A percentile compares a stretch with the other conserved stretches of the same genome.
Conservation (phyloP, 2,113 vertebrate species). For the Chaenogobius annularis region DNA sequence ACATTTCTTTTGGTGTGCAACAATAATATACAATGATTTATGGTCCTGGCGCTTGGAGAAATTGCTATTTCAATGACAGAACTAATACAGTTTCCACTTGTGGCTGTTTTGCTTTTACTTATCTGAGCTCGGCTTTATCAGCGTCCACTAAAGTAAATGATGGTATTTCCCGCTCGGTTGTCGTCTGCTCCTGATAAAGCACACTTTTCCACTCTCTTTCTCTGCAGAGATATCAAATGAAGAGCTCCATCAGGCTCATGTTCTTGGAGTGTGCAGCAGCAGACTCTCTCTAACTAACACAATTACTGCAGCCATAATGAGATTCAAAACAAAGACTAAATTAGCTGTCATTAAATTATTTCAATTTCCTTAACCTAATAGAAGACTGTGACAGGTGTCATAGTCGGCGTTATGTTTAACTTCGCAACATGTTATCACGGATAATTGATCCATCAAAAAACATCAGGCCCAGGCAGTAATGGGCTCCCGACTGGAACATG, state of each 20-base stretch:
- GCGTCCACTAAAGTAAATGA: conserved; percentile 18
- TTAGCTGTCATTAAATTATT: conserved; percentile 81
- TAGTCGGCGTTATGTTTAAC: conserved; percentile 72
- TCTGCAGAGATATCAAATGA: conserved; percentile 56
- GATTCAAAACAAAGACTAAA: conserved; percentile 77
- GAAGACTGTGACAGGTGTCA: conserved; percentile 79
- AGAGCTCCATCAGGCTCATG: conserved; percentile 39
- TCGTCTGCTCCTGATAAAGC: conserved; percentile 60
- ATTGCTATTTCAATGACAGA: background rate
- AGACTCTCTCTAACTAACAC: conserved; percentile 30
- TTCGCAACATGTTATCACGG: conserved; percentile 77
- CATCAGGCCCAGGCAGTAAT: conserved; percentile 76
- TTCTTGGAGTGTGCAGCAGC: conserved; percentile 40
- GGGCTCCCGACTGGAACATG: conserved; percentile 74
- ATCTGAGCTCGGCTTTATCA: conserved; percentile 37
- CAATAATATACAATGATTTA: background rate
- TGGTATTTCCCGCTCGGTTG: conserved; percentile 44
- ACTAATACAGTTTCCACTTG: background rate
- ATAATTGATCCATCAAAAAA: conserved; percentile 84
- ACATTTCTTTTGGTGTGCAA: background rate
- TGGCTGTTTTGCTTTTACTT: conserved; percentile 19
- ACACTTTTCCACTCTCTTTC: conserved; percentile 46
- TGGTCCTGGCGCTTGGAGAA: background rate
- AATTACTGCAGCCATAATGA: conserved; percentile 68
- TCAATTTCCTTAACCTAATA: conserved; percentile 79